Conservation (phyloP, 2,888 invertebrate genomes). For the Pegoplata infirma region DNA sequence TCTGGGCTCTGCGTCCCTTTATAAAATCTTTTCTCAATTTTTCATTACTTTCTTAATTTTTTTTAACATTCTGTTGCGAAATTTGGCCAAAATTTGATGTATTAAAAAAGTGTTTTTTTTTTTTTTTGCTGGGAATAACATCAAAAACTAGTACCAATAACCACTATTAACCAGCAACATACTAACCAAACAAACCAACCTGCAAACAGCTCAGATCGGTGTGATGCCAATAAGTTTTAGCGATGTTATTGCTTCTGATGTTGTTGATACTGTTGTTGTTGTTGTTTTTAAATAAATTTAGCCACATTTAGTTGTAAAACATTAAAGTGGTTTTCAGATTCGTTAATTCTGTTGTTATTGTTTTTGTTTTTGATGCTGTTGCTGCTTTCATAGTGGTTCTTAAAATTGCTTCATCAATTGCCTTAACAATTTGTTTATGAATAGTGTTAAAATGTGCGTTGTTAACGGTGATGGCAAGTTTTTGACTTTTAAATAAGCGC, state of each 20-base stretch:
- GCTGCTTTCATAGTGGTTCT: not conserved
- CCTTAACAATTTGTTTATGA: constrained; percentile 42
- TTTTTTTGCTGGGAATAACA: too few relatives aligned
- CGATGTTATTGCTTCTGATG: not conserved
- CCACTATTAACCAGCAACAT: constrained; percentile 20
- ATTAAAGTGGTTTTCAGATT: constrained; percentile 30
- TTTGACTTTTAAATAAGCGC: too few relatives aligned
- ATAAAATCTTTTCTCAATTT: too few relatives aligned
- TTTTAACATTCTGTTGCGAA: too few relatives aligned
- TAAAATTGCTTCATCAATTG: constrained; percentile 50
- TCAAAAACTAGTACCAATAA: constrained; percentile 19
- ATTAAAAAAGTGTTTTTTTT: too few relatives aligned
- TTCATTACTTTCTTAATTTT: too few relatives aligned
- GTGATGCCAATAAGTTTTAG: constrained; percentile 8
- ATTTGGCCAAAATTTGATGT: too few relatives aligned
- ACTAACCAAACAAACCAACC: constrained; percentile 15
- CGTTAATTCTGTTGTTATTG: not conserved
- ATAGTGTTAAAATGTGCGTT: constrained; percentile 35
- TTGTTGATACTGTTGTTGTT: constrained; percentile 10
- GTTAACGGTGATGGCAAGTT: not conserved
- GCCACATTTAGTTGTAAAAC: constrained; percentile 51
- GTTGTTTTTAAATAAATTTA: constrained; percentile 35
- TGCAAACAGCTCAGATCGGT: too few relatives aligned
- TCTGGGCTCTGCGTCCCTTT: too few relatives aligned
- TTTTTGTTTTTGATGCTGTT: not conserved